phyloP scores from a whole-genome alignment of 2,797 vertebrate species.

The Syngnathus acus region DNA sequence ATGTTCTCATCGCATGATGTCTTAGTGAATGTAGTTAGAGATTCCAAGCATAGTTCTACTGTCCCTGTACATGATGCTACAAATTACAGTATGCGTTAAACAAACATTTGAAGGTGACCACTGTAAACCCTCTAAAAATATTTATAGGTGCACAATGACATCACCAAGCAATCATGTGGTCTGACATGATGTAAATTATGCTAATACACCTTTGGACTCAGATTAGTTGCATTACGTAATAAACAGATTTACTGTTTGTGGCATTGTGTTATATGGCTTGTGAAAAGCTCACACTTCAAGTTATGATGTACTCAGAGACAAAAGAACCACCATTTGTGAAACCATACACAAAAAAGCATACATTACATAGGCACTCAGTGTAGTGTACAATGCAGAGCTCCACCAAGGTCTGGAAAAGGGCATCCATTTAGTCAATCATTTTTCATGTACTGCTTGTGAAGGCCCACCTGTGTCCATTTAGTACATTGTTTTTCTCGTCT shows the following conservation, averaged over 20 bases:
- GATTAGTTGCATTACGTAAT: slow-evolving; percentile 20
- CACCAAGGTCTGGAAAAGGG: too few species aligned
- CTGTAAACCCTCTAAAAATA: neutral
- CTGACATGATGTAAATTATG: neutral
- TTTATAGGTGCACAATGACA: neutral
- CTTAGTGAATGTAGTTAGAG: neutral
- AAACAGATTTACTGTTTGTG: slow-evolving; percentile 11
- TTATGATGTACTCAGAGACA: neutral
- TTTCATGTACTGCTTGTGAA: too few species aligned
- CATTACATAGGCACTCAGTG: too few species aligned
- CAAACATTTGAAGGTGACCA: neutral
- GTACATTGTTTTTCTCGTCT: too few species aligned
- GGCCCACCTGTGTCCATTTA: too few species aligned
- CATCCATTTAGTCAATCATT: too few species aligned
- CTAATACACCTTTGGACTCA: neutral
- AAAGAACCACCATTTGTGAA: neutral
- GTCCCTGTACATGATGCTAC: neutral
- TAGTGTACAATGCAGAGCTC: too few species aligned
- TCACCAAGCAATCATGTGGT: neutral
- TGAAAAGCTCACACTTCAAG: neutral
- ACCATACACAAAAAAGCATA: neutral
- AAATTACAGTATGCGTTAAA: neutral
- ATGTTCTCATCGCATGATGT: neutral
- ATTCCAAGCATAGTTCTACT: neutral
- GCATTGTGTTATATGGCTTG: neutral